phyloP scores from a whole-genome alignment of 2,113 vertebrate genomes.

The Platysteira castanea region DNA sequence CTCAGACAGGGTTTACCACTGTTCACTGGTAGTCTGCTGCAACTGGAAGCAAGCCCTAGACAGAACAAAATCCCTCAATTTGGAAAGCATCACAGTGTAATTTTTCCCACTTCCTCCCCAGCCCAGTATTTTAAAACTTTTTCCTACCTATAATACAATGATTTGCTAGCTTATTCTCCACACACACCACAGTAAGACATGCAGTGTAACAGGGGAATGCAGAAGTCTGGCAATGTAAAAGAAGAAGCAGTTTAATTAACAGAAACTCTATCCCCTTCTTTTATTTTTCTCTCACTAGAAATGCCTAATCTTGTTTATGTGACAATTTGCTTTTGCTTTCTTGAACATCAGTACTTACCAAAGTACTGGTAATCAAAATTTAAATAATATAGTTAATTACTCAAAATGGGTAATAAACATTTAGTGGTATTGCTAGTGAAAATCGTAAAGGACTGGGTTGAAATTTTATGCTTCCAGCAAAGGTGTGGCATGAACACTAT shows the following conservation, averaged over 20 bases:
- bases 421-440: neutral
- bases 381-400: neutral
- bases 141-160: neutral
- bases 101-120: neutral
- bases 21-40: neutral
- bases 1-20: neutral
- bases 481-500: neutral
- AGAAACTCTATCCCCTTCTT: neutral
- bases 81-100: neutral
- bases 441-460: neutral
- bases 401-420: neutral
- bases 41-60: neutral
- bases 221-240: neutral
- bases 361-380: neutral
- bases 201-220: neutral
- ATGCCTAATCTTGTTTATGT: neutral
- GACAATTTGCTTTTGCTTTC: neutral
- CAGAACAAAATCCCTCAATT: neutral
- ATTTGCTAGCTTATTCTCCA: neutral
- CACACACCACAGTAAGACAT: neutral
- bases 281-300: neutral
- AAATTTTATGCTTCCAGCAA: constrained; percentile 6
- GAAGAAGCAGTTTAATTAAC: neutral
- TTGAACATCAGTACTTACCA: neutral
- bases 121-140: neutral